Percentiles rank a stretch among this genome's conserved stretches.
These are phyloP conservation scores for Drosophila sproati DNA, from an alignment of 1,140 invertebrate species.

Conservation along the genomic window DNA sequence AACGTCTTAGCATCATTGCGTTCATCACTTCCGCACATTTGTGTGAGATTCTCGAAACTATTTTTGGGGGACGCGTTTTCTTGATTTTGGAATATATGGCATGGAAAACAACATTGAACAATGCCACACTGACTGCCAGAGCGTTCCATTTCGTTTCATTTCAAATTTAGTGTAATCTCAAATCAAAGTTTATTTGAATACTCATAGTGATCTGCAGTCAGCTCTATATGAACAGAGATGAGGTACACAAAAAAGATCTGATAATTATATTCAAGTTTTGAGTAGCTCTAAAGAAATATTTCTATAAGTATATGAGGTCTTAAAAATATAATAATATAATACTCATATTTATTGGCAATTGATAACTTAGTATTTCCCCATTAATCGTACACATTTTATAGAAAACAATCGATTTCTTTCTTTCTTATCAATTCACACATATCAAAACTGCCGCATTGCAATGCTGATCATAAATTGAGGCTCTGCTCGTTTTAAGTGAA, in stretches of 20 bases:
- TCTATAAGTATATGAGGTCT: too few species aligned
- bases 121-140: constrained; percentile 13
- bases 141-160: constrained; percentile 22
- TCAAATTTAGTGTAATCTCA: neutral
- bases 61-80: constrained; percentile 57
- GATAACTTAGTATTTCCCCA: neutral
- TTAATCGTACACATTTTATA: too few species aligned
- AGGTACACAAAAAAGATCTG: too few species aligned
- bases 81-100: constrained; percentile 34
- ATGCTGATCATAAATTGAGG: neutral
- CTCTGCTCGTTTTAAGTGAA: neutral
- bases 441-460: neutral
- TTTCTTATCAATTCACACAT: too few species aligned
- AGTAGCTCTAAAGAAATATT: too few species aligned
- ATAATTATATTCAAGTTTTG: neutral
- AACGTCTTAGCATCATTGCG: constrained; percentile 30
- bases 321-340: neutral
- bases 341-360: neutral
- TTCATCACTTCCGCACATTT: constrained; percentile 74
- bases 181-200: neutral
- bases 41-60: constrained; percentile 59
- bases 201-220: neutral
- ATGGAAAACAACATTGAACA: constrained; percentile 20
- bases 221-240: neutral
- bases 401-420: too few species aligned